Evolutionary conservation across 2,888 invertebrate species (phyloP).

Genomic region (Mimachlamys varia): DNA sequence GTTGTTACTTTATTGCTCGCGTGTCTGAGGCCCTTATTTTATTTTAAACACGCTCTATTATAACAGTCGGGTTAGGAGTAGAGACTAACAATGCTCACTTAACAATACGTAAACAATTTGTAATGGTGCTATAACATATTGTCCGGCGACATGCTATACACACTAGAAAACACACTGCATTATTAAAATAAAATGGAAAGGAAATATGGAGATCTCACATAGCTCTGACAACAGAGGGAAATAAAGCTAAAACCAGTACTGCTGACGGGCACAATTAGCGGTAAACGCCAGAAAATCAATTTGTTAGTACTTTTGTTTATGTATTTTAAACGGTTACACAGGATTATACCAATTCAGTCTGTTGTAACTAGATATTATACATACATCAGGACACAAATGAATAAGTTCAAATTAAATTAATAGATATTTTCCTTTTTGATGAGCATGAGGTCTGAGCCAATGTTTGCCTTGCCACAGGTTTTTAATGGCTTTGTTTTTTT

Average conservation of each 20-base stretch:
- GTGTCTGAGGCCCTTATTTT: background rate
- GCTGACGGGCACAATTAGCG: background rate
- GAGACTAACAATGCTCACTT: background rate
- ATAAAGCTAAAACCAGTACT: background rate
- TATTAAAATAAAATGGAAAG: background rate
- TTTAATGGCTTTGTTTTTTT: too few relatives aligned
- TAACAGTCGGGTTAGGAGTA: background rate
- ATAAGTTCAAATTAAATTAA: too few relatives aligned
- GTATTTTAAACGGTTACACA: background rate
- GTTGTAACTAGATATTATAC: background rate
- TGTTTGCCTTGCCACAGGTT: too few relatives aligned
- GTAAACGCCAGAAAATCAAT: background rate
- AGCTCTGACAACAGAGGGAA: background rate
- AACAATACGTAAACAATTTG: conserved; percentile 16
- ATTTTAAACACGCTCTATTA: background rate
- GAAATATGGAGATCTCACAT: background rate
- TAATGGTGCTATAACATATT: background rate
- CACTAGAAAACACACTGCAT: background rate
- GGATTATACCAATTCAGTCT: background rate
- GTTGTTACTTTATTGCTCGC: background rate
- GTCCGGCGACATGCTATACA: background rate
- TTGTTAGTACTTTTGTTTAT: background rate
- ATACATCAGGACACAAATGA: too few relatives aligned
- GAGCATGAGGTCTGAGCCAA: background rate
- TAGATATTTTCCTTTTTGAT: too few relatives aligned